Base-by-base conservation (phyloP, 2,888 invertebrate species). In the Noctua comes region DNA sequence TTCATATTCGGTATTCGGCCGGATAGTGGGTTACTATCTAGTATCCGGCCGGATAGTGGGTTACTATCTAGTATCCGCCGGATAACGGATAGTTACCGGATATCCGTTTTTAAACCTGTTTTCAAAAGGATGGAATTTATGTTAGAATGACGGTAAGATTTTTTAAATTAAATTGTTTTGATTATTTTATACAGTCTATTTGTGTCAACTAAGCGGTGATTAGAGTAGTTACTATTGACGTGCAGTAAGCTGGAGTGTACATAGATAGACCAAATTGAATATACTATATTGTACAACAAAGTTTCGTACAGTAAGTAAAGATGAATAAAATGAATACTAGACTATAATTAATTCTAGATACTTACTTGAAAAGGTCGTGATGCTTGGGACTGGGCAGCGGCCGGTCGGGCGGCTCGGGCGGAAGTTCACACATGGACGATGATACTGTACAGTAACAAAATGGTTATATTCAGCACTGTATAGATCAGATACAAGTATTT, bases 301-400 rank as follows among this genome's bases (percentile, higher is more conserved):
- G 24, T 57, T 57, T 4, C 31, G 24, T 57, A 57, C 54, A 57
- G 11, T 57, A n/a, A 54, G 54, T 10, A 54, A 21, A 10, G 54
- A 54, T 54, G 4, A n/a, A n/a, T 13, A n/a, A 13, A n/a, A 57
- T 11, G 0, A n/a, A 57, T 11, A 57, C 11, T n/a, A 13, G 11
- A 57, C 0, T 57, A n/a, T 5, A n/a, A 0, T n/a, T 57, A 57
- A 13, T 57, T 4, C 5, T n/a, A 57, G 5, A 59, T 62, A 83
- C 82, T 88, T 70, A 96, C 96, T 93, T 92, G 90, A 91, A 91
- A 0, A 94, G 79, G 18, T 96, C 95, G 59, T 91, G 92, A 57
- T 92, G 93, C 68, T 95, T 95, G 40, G 96, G 96, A 81, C 95
- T 95, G 7, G 95, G 95, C 85, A 92, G 91, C 24, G 95, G 94